These are phyloP conservation scores for Neolamprologus cancellatus DNA, from an alignment of 2,113 vertebrate species.

Conservation along the genomic window DNA sequence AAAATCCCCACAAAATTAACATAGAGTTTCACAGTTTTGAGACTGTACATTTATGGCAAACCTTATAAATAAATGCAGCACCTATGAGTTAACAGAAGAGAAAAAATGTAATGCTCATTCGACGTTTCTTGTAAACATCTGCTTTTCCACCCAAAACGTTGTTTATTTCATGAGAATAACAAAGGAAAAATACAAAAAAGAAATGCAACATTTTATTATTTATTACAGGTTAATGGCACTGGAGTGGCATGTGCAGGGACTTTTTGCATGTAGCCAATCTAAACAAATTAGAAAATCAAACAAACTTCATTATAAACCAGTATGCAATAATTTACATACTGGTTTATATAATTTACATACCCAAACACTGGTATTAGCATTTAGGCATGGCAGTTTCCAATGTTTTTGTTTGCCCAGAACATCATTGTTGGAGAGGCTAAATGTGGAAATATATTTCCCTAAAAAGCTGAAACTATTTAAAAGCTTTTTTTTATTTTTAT, in stretches of 20 bases:
- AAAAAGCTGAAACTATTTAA: neutral
- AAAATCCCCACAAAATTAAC: neutral
- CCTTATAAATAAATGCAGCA: neutral
- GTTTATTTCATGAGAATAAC: neutral
- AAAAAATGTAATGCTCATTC: neutral
- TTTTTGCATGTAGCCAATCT: neutral
- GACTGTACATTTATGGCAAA: neutral
- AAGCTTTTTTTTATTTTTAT: neutral
- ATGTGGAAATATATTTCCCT: neutral
- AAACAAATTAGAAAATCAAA: neutral
- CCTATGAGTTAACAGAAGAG: neutral
- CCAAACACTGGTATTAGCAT: neutral
- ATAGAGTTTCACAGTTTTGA: neutral
- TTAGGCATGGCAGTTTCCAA: neutral
- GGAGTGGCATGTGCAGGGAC: no score
- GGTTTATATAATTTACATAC: no score
- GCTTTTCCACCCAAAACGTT: neutral
- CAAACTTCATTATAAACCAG: neutral
- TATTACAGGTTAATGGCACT: neutral
- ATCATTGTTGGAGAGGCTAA: neutral
- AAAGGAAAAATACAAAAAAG: neutral
- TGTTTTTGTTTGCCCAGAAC: neutral
- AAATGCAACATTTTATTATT: neutral
- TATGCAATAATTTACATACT: neutral
- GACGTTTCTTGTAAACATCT: neutral